These are phyloP conservation scores for Lamellibrachia columna DNA, from an alignment of 2,888 invertebrate genomes.

Conservation along the genomic window DNA sequence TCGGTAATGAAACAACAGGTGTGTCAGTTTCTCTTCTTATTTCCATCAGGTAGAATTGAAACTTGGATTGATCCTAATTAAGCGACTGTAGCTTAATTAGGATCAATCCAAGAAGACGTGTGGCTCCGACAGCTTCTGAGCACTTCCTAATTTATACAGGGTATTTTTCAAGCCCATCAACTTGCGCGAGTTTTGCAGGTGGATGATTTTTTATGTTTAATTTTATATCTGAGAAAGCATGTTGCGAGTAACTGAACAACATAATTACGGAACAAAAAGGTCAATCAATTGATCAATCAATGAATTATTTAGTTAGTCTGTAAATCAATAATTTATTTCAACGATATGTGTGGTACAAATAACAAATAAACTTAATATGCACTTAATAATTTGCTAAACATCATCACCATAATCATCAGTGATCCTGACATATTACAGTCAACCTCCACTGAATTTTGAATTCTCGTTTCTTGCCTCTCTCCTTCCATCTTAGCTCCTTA, in stretches of 20 bases:
- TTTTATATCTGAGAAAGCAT: not conserved
- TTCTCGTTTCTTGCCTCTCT: not conserved
- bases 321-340: not conserved
- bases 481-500: not conserved
- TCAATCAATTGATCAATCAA: too few relatives aligned
- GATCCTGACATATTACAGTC: not conserved
- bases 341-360: too few relatives aligned
- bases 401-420: not conserved
- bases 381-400: not conserved
- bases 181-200: not conserved
- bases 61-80: not conserved
- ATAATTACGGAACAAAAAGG: not conserved
- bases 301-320: too few relatives aligned
- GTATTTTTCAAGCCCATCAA: not conserved
- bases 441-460: not conserved
- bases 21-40: not conserved
- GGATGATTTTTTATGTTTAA: not conserved
- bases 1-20: not conserved
- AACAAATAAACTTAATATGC: not conserved
- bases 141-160: not conserved
- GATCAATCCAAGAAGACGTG: not conserved
- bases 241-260: not conserved
- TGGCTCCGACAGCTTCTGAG: not conserved
- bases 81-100: not conserved
- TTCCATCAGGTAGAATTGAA: too few relatives aligned